Evolutionary conservation across 1,140 invertebrate genomes (phyloP).

Genomic region (Diabrotica undecimpunctata): DNA sequence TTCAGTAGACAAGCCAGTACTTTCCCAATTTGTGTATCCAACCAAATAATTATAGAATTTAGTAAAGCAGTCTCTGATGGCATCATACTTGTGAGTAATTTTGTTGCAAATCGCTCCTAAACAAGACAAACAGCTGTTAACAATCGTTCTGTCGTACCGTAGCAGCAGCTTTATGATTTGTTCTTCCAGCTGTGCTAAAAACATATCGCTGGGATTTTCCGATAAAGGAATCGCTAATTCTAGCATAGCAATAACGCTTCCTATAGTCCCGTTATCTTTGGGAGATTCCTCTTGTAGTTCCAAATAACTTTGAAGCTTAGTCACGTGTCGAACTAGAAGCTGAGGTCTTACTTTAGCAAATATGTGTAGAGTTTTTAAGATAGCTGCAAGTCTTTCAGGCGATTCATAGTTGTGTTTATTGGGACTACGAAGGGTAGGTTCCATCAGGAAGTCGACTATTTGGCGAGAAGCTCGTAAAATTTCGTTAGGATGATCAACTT

Average conservation of each 20-base stretch:
- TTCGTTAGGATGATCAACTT: constrained; percentile 72
- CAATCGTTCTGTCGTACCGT: constrained; percentile 84
- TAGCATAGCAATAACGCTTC: constrained; percentile 79
- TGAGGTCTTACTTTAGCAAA: constrained; percentile 96
- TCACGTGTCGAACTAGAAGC: constrained; percentile 90
- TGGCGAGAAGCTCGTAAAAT: constrained; percentile 86
- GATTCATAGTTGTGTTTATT: constrained; percentile 59
- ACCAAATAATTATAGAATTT: constrained; percentile 58
- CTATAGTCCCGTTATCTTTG: constrained; percentile 77
- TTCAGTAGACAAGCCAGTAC: constrained; percentile 52
- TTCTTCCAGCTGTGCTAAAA: constrained; percentile 92
- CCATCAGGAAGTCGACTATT: constrained; percentile 96
- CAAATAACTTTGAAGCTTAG: constrained; percentile 93
- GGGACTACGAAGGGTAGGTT: constrained; percentile 89
- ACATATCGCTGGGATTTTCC: constrained; percentile 96
- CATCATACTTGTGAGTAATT: constrained; percentile 90
- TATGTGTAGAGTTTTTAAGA: constrained; percentile 87
- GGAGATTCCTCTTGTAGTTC: constrained; percentile 86
- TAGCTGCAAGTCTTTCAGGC: constrained; percentile 83
- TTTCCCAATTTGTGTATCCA: constrained; percentile 53
- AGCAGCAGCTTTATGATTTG: constrained; percentile 93
- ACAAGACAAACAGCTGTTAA: constrained; percentile 87
- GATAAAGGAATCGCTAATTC: constrained; percentile 97
- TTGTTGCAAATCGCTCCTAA: constrained; percentile 94
- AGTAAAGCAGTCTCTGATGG: constrained; percentile 91